A percentile compares a stretch with the other conserved stretches of the same genome.
These are phyloP conservation scores for Acanthis flammea DNA, from an alignment of 2,797 vertebrate species.

Conservation along the genomic window DNA sequence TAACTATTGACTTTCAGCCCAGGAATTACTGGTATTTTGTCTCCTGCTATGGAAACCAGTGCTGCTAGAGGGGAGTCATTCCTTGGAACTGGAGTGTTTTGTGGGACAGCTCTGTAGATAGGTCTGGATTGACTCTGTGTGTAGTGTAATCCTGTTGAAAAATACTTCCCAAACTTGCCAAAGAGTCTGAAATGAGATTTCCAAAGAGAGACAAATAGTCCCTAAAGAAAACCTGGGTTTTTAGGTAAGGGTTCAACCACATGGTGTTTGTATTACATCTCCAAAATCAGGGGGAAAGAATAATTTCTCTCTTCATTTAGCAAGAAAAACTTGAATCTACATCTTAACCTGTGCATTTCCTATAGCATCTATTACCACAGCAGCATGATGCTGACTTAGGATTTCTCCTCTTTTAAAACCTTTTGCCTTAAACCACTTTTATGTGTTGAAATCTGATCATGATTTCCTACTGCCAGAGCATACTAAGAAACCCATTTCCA, in stretches of 20 bases:
- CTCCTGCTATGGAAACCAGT: neutral
- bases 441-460: neutral
- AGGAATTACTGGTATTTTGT: neutral
- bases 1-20: neutral
- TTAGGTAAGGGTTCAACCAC: neutral
- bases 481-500: neutral
- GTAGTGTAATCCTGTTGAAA: neutral
- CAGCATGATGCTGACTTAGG: neutral
- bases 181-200: neutral
- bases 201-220: neutral
- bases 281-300: neutral
- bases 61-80: neutral
- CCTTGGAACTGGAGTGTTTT: neutral
- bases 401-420: neutral
- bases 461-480: neutral
- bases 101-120: neutral
- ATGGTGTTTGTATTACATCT: neutral
- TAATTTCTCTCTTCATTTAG: neutral
- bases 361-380: neutral
- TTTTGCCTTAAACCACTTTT: neutral
- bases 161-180: neutral
- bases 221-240: neutral
- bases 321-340: neutral
- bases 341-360: neutral
- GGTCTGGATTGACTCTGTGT: neutral